Evolutionary conservation across 2,888 invertebrate species (phyloP), one percentile per base, ranked within the genome.

Genomic region (Lasioglossum marginatum): DNA sequence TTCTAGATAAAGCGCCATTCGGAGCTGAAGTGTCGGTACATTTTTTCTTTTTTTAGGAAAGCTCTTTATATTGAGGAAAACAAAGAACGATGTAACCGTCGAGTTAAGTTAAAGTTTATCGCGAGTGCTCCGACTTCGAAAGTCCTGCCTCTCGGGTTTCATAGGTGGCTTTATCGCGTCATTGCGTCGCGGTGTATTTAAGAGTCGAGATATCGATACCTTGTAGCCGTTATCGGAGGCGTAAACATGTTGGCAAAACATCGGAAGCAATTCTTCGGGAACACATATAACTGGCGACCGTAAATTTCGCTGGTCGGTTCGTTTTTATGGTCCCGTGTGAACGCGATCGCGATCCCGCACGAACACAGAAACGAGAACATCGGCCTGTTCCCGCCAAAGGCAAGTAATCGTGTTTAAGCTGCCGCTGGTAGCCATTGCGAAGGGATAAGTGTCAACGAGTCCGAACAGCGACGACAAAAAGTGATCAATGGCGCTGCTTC

Each of bases 331-430:
- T 34, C 48, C 79, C 45, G 60, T 16, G 63, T 63, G 81, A 76
- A 68, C 73, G 63, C 63, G 78, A 60, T 73, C 79, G 37, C 57
- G 76, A 66, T 68, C 79, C 37, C 43, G 4, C n/a, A 14, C 16
- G 4, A 23, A 16, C 40, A 57, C 57, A 34, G 60, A 23, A 57
- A 75, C 71, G 57, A 45, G 77, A 76, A 85, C 73, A 63, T 57
- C 40, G 52, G 66, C 16, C 57, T 19, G 63, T 40, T 63, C 68
- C 40, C n/a, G n/a, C 63, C 57, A 57, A 70, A 74, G 83, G 52
- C 72, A 66, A 63, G 71, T 86, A 75, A 86, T 75, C 74, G 80
- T 43, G 43, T 73, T 76, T 81, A 71, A 80, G 74, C 60, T 75
- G 83, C 43, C 52, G 31, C 6, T 23, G n/a, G 16, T 31, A 71